Base-by-base conservation (phyloP, 2,888 invertebrate species). In the Lypha dubia region DNA sequence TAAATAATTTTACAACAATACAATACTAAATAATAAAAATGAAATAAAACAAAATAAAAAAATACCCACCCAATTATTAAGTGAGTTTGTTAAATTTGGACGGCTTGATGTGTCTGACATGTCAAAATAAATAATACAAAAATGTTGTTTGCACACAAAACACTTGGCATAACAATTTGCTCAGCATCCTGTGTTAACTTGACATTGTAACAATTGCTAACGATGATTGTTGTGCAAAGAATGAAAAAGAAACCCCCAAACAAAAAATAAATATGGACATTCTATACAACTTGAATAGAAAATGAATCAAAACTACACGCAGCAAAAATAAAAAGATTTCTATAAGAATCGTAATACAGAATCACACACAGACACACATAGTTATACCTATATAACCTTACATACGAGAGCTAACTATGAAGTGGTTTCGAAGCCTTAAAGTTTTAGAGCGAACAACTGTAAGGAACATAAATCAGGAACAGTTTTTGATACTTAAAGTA, bases 121-220 rank as follows among this genome's bases (percentile, higher is more conserved):
- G 79, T 79, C 79, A 84, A 84, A 79, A 32, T 60, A 35, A 63
- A 67, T 24, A 75, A 53, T 17, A 63, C 8, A 44, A 83, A 71
- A 73, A 44, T 76, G 41, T 79, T 79, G 38, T 68, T 46, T 41
- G 17, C 53, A 58, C 53, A 73, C 53, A 77, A 68, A 77, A 65
- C 70, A 65, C 60, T 75, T 71, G 77, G 73, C 71, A 84, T 75
- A 88, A 87, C 88, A 86, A 84, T 88, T 88, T 89, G 89, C 88
- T 89, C 89, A 89, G 88, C 89, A 87, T 87, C 87, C 87, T 88
- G 87, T 88, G 87, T 88, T 88, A 88, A 87, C 87, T 87, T 89
- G 90, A 89, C 89, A 89, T 87, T 89, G 83, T 88, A 86, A 85
- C 87, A 87, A 79, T 82, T 84, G 77, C 41, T 71, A 68, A 77